These are phyloP conservation scores for Danio kyathit DNA, from an alignment of 2,797 vertebrate genomes.

Conservation along the genomic window DNA sequence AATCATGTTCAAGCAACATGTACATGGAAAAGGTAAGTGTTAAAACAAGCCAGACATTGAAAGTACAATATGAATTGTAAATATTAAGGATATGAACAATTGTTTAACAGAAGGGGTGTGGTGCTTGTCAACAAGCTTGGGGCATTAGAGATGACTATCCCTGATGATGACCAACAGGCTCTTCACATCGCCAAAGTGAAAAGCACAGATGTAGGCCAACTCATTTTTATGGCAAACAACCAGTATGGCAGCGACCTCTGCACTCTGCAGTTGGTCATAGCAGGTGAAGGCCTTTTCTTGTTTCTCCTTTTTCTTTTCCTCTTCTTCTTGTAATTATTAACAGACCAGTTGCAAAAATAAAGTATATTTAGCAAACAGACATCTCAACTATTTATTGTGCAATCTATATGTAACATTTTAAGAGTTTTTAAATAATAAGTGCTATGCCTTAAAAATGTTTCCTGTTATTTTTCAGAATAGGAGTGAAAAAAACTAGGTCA, in stretches of 20 bases:
- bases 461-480: no score
- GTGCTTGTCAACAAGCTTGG: constrained; percentile 78
- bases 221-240: constrained; percentile 90
- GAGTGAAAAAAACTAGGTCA: no score
- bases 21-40: constrained; percentile 89
- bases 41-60: neutral
- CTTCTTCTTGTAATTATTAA: no score
- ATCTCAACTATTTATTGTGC: no score
- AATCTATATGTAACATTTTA: no score
- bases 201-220: constrained; percentile 79
- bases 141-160: constrained; percentile 86
- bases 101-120: constrained; percentile 78
- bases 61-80: neutral
- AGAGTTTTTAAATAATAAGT: no score
- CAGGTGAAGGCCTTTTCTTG: constrained; percentile 77
- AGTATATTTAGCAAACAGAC: no score
- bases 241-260: constrained; percentile 88
- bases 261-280: constrained; percentile 82
- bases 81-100: neutral
- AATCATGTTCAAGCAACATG: constrained; percentile 91
- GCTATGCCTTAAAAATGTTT: no score
- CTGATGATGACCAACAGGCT: constrained; percentile 90
- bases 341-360: no score
- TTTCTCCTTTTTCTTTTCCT: neutral
- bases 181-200: constrained; percentile 82